Evolutionary conservation across 2,888 invertebrate species (phyloP).

Genomic region (Synanthedon andrenaeformis): DNA sequence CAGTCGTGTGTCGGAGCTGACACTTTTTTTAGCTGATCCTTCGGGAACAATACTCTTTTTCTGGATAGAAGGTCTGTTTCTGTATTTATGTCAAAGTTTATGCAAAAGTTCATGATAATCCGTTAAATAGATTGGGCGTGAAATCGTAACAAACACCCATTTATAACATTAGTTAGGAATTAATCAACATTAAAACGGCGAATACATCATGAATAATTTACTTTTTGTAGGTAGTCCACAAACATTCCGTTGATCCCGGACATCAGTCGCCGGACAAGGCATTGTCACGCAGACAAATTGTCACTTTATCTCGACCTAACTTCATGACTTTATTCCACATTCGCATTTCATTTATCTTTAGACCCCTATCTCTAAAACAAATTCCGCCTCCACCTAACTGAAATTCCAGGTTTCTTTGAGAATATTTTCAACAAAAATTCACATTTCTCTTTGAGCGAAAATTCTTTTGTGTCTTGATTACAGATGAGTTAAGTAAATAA

Average conservation of each 20-base stretch:
- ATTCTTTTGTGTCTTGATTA: not conserved
- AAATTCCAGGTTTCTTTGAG: slow-evolving; percentile 5
- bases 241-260: slow-evolving; percentile 10
- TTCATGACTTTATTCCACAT: slow-evolving; percentile 20
- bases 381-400: slow-evolving; percentile 6
- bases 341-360: slow-evolving; percentile 18
- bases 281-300: slow-evolving; percentile 13
- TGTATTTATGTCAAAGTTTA: too few species aligned
- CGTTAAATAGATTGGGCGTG: too few species aligned
- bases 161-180: too few species aligned
- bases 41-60: too few species aligned
- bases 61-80: too few species aligned
- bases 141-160: too few species aligned
- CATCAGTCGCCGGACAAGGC: slow-evolving; percentile 25
- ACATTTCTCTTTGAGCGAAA: not conserved
- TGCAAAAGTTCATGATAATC: too few species aligned
- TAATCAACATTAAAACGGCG: too few species aligned
- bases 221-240: slow-evolving; percentile 1
- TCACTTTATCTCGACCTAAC: slow-evolving; percentile 22
- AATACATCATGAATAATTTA: not conserved
- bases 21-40: too few species aligned
- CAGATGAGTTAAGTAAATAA: not conserved
- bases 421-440: slow-evolving; percentile 3
- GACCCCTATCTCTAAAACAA: slow-evolving; percentile 11
- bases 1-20: too few species aligned